These are phyloP conservation scores for Ctenodactylus gundi DNA, from an alignment of 2,113 vertebrate genomes.

Conservation along the genomic window DNA sequence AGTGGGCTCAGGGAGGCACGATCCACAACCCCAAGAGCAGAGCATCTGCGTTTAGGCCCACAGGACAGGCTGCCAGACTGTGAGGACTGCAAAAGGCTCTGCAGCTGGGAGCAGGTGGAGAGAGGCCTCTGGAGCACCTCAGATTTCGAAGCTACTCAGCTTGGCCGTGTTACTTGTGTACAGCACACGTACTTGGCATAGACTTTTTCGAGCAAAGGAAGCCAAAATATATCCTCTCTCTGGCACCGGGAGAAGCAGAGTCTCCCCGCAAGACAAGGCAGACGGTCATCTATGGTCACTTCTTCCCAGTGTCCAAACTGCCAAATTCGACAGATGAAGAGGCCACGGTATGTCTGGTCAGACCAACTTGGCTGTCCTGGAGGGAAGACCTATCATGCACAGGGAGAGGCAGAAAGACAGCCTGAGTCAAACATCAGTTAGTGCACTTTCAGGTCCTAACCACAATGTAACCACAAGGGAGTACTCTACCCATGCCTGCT, in stretches of 20 bases:
- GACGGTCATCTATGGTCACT: slow-evolving; percentile 91
- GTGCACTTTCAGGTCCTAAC: accelerated
- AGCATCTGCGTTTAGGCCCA: accelerated
- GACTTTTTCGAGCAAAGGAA: slow-evolving; percentile 96
- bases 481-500: accelerated
- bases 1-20: accelerated
- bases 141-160: background rate
- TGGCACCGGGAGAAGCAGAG: slow-evolving; percentile 96
- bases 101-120: background rate
- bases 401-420: background rate
- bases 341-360: slow-evolving; percentile 87
- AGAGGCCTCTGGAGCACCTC: background rate
- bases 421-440: accelerated
- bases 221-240: slow-evolving; percentile 92
- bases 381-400: slow-evolving; percentile 88
- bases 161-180: accelerated
- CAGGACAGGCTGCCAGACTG: background rate
- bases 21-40: background rate
- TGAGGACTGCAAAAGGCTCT: accelerated
- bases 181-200: slow-evolving; percentile 92
- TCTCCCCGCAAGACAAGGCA: slow-evolving; percentile 92
- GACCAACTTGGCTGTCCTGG: slow-evolving; percentile 91
- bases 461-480: accelerated
- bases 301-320: slow-evolving; percentile 93
- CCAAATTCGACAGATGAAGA: slow-evolving; percentile 92